A percentile compares a stretch with the other conserved stretches of the same genome.
These are phyloP conservation scores for Volucella zonaria DNA, from an alignment of 2,888 invertebrate species.

Conservation along the genomic window DNA sequence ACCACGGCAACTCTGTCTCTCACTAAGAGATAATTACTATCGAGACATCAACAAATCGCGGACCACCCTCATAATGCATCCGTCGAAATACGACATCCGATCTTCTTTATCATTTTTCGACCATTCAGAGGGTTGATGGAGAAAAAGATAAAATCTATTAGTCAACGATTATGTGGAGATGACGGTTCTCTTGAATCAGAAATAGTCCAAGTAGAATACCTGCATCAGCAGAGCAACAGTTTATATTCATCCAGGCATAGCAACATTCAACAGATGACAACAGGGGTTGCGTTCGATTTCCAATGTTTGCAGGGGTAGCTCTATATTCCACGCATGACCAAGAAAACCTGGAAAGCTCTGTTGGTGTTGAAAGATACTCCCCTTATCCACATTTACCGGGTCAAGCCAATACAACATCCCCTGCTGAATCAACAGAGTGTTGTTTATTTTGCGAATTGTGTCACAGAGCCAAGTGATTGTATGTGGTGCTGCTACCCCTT, in stretches of 20 bases:
- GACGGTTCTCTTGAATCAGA: not conserved
- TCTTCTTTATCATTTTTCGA: constrained; percentile 25
- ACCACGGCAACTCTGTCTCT: not conserved
- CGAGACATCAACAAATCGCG: constrained; percentile 24
- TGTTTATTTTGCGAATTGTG: constrained; percentile 72
- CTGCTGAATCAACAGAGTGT: constrained; percentile 71
- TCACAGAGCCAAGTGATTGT: constrained; percentile 43
- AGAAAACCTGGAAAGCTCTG: not conserved
- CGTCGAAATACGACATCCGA: constrained; percentile 46
- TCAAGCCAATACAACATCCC: constrained; percentile 53
- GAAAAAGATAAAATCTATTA: constrained; percentile 42
- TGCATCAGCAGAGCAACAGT: constrained; percentile 62
- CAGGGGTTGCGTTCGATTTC: constrained; percentile 14
- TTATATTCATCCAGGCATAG: not conserved
- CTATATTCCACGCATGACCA: constrained; percentile 37
- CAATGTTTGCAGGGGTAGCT: constrained; percentile 1
- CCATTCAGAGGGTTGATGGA: not conserved
- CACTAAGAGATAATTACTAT: constrained; percentile 56
- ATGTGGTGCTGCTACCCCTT: not conserved
- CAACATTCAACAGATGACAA: constrained; percentile 66
- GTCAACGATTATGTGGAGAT: constrained; percentile 4
- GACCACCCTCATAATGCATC: constrained; percentile 65
- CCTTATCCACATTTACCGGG: constrained; percentile 69
- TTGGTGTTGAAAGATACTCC: constrained; percentile 9
- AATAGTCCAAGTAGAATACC: constrained; percentile 3